Base-by-base conservation (phyloP, 64 coral and sea anemone species). In the Montipora sp. region DNA sequence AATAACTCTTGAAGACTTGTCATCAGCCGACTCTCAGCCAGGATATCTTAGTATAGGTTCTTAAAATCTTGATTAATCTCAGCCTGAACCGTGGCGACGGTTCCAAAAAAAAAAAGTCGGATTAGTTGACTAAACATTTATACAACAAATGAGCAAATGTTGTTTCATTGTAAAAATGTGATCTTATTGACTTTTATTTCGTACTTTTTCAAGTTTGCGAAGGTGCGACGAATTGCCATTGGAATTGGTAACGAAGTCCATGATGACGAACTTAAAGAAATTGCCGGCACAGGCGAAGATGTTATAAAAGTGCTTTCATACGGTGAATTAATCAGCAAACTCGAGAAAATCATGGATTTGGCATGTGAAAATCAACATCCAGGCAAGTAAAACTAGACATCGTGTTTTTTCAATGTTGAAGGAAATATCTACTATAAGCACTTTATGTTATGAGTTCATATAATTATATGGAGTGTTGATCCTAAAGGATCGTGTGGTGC, bases 281-380 rank as follows among this genome's bases (percentile, higher is more conserved):
- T 85, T 48, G 63, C 82, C 27, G 45, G 63, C n/a, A 47, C 48
- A 8, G 1, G 19, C 8, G 19, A 50, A 2, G 61, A 85, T 71
- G 63, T 21, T 4, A 7, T 85, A n/a, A 44, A 72, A 21, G 45
- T 72, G 12, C 1, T 19, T 1, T 18, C 7, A 4, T 50, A 24
- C 36, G 3, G 47, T 4, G 6, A 49, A 0, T 50, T 85, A 16
- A 9, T 47, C 46, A 20, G 7, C 18, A 72, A 85, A 71, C 47
- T 85, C 9, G 82, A 85, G 46, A 15, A 85, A 2, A 71, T 85
- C 18, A 85, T 85, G 65, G 65, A 72, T 47, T 4, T 85, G 82
- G 61, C 82, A 12, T 85, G 82, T 16, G 15, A 85, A 8, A 7
- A 85, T 67, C 63, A 85, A 12, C 12, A 69, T 23, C 44, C 45